Base-by-base conservation (phyloP, 2,888 invertebrate genomes). In the Lasioglossum malachurum region DNA sequence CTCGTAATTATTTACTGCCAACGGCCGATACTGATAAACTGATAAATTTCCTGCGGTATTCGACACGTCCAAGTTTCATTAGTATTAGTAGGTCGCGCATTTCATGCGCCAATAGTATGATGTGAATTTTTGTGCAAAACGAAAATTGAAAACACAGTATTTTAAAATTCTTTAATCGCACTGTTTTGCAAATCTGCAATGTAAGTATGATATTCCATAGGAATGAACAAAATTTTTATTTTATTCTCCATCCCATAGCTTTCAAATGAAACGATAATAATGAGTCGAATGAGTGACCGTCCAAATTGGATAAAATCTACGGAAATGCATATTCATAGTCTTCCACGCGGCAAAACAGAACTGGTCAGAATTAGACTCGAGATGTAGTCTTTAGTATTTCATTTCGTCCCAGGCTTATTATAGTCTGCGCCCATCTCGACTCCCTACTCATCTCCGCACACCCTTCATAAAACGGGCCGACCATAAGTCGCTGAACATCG, bases 401-500 rank as follows among this genome's bases (percentile, higher is more conserved):
- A 77, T 73, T 82, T 71, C 67, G 74, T 53, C 38, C 27, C 27
- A 69, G 23, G 35, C 78, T 46, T 80, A 57, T 79, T 71, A 38
- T 41, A 38, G 16, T 75, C 83, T 53, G 79, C 80, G 67, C 23
- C 69, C 69, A 81, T 86, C 85, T n/a, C 19, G 38, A 19, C 53
- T 49, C 27, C 38, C 27, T 53, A 19, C 78, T 4, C 71, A 38
- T 10, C 53, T 23, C 16, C 8, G 19, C 60, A 49, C 60, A 49
- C 27, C 74, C 64, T 77, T 86, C 87, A 44, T 88, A 86, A 84
- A 88, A 80, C 79, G 75, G 75, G 75, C 84, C 46, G 44, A 14
- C 71, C 71, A 77, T 86, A 80, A 88, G 89, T 77, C 90, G 80
- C 41, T 74, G 79, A 78, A 84, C 82, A 87, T 90, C 84, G 81